Base-by-base conservation (phyloP, 1,140 invertebrate species). In the Drosophila burlai region DNA sequence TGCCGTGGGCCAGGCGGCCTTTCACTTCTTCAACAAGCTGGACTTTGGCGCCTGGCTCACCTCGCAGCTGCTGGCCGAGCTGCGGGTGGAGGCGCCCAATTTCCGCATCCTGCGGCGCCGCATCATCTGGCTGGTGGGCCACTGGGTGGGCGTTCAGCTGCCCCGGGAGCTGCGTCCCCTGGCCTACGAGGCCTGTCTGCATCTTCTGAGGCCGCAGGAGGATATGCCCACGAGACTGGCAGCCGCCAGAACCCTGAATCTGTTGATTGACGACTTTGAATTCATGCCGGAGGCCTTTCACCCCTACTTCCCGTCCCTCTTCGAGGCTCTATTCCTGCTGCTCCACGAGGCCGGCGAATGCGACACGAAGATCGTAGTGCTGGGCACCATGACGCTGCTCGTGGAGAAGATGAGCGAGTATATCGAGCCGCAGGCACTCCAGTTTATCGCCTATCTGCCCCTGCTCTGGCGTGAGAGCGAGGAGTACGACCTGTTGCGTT, bases 41-140 rank as follows among this genome's bases (percentile, higher is more conserved):
- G 97, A 98, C 93, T 99, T 99, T 94, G 97, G 99, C 93, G 94
- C 96, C 64, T 99, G 98, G 98, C 97, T 99, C 83, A 95, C 95
- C n/a, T 96, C 95, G 36, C 96, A 96, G 57, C 93, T 99, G 64
- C 95, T 96, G 49, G 94, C 95, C 80, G 98, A 99, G 93, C 91
- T 99, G 40, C 95, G 96, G 92, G 95, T 97, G 10, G 96, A 96
- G 91, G 95, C 96, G 78, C 95, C 95, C 73, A 98, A 98, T 92
- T 98, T 98, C 82, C 95, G 96, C 91, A 97, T 99, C 47, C 96
- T 99, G 34, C 94, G 98, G 68, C 94, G 98, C 80, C 94, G 98
- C 76, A 96, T 99, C 29, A 97, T 97, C 62, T 98, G 97, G 95
- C 93, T 99, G 31, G 96, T 98, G 4, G 95, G 96, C 8, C 95